Percentiles rank a stretch among this genome's conserved stretches.
Evolutionary conservation across 2,888 invertebrate genomes (phyloP).

Genomic region (Ophraella communa): DNA sequence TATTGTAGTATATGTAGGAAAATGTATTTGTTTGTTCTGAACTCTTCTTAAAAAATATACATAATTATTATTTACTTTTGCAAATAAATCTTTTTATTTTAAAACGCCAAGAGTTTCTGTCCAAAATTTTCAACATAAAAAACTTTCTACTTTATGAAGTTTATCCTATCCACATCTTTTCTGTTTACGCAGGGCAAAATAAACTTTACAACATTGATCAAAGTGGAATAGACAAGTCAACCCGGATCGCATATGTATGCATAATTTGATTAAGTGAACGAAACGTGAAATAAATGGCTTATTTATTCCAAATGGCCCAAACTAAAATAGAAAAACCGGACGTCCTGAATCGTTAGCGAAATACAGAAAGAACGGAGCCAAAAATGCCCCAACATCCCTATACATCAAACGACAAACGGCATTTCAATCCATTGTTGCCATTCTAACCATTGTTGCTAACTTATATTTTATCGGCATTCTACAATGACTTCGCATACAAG

Average conservation of each 20-base stretch:
- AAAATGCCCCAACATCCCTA: constrained; percentile 56
- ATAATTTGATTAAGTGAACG: constrained; percentile 46
- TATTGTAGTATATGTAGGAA: no score
- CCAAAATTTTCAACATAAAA: constrained; percentile 1
- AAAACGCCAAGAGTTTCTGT: no score
- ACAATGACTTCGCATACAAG: constrained; percentile 56
- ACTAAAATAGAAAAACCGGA: constrained; percentile 59
- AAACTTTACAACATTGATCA: constrained; percentile 18
- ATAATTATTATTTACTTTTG: no score
- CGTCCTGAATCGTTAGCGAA: constrained; percentile 57
- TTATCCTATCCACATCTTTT: constrained; percentile 6
- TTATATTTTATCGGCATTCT: constrained; percentile 61
- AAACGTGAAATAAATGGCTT: constrained; percentile 53
- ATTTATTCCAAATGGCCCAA: constrained; percentile 54
- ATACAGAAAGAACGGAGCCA: constrained; percentile 51
- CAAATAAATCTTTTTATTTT: no score
- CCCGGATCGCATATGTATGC: constrained; percentile 19
- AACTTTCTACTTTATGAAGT: constrained; percentile 10
- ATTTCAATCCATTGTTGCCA: constrained; percentile 49
- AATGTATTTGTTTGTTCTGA: no score
- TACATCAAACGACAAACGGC: constrained; percentile 53
- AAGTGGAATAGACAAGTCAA: constrained; percentile 8
- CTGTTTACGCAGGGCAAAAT: constrained; percentile 13
- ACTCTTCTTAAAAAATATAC: no score
- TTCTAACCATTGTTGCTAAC: constrained; percentile 58